Percentiles rank a stretch among this genome's conserved stretches.
These are phyloP conservation scores for Endomychus coccineus DNA, from an alignment of 2,888 invertebrate genomes.

Conservation along the genomic window DNA sequence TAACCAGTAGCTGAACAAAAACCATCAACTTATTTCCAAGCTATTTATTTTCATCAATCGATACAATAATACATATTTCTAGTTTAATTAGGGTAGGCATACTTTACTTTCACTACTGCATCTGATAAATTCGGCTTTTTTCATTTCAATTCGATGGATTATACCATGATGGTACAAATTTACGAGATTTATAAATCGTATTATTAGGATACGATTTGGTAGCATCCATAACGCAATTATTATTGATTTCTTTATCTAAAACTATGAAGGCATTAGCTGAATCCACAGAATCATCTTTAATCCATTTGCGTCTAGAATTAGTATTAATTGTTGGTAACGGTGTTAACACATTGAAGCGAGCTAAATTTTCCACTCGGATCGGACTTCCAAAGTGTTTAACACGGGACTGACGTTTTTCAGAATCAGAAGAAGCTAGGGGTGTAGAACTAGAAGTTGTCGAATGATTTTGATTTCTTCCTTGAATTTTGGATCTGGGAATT, in stretches of 20 bases:
- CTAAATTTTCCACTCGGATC: slow-evolving; percentile 30
- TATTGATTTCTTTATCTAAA: slow-evolving; percentile 26
- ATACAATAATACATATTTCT: no score
- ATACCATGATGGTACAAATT: slow-evolving; percentile 48
- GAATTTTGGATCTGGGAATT: no score
- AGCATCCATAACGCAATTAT: slow-evolving; percentile 18
- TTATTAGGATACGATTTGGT: slow-evolving; percentile 9
- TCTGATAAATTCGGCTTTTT: no score
- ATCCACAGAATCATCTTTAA: slow-evolving; percentile 17
- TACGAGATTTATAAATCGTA: slow-evolving; percentile 33
- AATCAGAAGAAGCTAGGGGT: slow-evolving; percentile 10
- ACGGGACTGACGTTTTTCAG: slow-evolving; percentile 6
- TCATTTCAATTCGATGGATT: no score
- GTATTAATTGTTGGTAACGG: slow-evolving; percentile 18
- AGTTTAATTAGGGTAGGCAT: no score
- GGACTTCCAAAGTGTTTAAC: slow-evolving; percentile 31
- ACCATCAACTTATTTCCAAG: no score
- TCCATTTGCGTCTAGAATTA: slow-evolving; percentile 18
- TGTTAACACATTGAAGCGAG: slow-evolving; percentile 20
- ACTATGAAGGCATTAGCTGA: slow-evolving; percentile 30
- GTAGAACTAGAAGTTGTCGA: slow-evolving; percentile 8
- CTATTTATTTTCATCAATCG: no score
- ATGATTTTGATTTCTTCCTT: not conserved
- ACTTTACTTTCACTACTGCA: no score
- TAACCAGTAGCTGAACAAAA: no score